phyloP scores from a whole-genome alignment of 1,140 invertebrate species.

The Papilio dardanus region DNA sequence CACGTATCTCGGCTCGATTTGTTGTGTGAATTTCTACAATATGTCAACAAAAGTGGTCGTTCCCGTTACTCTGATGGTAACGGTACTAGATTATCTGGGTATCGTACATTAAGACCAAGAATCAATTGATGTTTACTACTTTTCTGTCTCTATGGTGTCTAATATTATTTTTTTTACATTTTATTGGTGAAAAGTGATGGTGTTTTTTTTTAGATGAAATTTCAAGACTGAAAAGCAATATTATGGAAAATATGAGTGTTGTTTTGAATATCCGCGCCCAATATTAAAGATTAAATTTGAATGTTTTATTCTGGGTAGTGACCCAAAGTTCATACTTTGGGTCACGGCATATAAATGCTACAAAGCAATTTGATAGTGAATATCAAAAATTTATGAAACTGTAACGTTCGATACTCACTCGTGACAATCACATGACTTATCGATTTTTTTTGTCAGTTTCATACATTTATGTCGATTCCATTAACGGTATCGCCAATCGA shows the following conservation, averaged over 20 bases:
- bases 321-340: too few species aligned
- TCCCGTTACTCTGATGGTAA: conserved; percentile 19
- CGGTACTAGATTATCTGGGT: conserved; percentile 20
- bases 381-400: too few species aligned
- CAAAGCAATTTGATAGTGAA: too few species aligned
- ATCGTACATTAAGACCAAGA: background rate
- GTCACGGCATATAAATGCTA: too few species aligned
- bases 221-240: background rate
- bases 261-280: too few species aligned
- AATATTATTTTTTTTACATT: background rate
- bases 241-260: background rate
- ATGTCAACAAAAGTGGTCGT: conserved; percentile 38
- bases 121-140: background rate
- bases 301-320: too few species aligned
- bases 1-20: conserved; percentile 35
- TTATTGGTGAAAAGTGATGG: background rate
- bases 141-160: background rate
- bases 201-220: background rate
- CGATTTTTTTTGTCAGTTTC: too few species aligned
- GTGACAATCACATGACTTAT: too few species aligned
- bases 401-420: too few species aligned
- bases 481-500: too few species aligned
- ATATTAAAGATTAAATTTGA: too few species aligned
- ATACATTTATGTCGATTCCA: too few species aligned
- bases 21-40: conserved; percentile 37